Conservation (phyloP, 1,140 invertebrate genomes). For the Brachionus plicatilis region DNA sequence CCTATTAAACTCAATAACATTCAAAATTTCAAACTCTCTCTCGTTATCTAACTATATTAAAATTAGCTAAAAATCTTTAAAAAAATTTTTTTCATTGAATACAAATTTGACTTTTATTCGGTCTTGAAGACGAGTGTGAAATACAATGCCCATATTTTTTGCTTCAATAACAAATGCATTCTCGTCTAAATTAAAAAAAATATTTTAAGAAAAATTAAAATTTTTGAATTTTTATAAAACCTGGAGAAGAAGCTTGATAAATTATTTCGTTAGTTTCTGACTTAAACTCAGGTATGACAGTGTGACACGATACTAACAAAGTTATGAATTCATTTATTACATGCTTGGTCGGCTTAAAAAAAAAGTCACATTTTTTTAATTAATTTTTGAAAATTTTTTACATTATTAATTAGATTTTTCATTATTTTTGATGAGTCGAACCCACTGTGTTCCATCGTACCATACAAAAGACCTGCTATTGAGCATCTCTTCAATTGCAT, state of each 20-base stretch:
- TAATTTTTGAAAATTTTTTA: not conserved
- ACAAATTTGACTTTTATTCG: constrained; percentile 14
- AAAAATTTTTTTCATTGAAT: not conserved
- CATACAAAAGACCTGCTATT: constrained; percentile 72
- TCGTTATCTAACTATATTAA: constrained; percentile 58
- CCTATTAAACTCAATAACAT: constrained; percentile 88
- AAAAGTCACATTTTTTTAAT: not conserved
- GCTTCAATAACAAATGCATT: constrained; percentile 88
- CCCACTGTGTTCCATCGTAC: constrained; percentile 41
- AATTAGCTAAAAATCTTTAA: constrained; percentile 24
- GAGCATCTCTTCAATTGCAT: constrained; percentile 94
- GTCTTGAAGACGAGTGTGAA: constrained; percentile 65
- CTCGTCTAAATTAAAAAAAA: constrained; percentile 63
- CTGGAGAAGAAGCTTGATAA: constrained; percentile 95
- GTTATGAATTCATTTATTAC: constrained; percentile 10
- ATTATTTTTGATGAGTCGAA: not conserved
- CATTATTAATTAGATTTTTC: not conserved
- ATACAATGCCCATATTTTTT: constrained; percentile 76
- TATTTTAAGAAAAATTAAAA: not conserved
- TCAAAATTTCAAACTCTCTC: constrained; percentile 77
- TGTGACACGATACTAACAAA: constrained; percentile 20
- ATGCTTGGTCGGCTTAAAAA: not conserved
- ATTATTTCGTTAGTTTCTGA: constrained; percentile 58
- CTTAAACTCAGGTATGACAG: constrained; percentile 34
- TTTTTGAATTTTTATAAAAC: not conserved